Percentiles rank a stretch among this genome's conserved stretches.
phyloP scores from a whole-genome alignment of 2,888 invertebrate species.

The Rutpela maculata region DNA sequence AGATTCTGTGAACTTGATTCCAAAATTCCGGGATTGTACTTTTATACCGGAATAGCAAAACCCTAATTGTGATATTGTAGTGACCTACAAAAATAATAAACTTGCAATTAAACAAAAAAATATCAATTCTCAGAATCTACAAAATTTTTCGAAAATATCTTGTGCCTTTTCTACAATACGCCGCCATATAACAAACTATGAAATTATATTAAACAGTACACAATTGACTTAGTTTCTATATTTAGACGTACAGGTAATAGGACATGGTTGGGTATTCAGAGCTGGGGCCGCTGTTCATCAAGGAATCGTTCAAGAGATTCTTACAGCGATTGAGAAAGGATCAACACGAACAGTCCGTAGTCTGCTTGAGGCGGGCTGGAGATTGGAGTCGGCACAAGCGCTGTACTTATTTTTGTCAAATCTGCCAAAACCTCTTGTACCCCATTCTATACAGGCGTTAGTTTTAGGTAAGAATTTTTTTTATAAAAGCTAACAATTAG shows the following conservation, averaged over 20 bases:
- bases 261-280: conserved; percentile 67
- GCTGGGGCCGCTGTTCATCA: conserved; percentile 62
- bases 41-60: no score
- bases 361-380: conserved; percentile 66
- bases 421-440: conserved; percentile 73
- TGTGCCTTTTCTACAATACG: no score
- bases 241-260: conserved; percentile 64
- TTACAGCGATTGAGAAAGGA: conserved; percentile 58
- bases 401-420: conserved; percentile 70
- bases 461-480: conserved; percentile 71
- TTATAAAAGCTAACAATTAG: neutral
- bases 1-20: no score
- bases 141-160: no score
- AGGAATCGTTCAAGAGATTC: conserved; percentile 59
- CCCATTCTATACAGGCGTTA: conserved; percentile 73
- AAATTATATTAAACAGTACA: no score
- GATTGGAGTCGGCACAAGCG: conserved; percentile 73
- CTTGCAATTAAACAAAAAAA: no score
- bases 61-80: no score
- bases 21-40: no score
- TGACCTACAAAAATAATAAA: no score
- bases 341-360: conserved; percentile 55
- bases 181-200: no score
- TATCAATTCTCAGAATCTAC: no score
- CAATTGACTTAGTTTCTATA: conserved; percentile 5